A percentile compares a stretch with the other conserved stretches of the same genome.
Conservation (phyloP, 2,113 vertebrate species). For the Silurus asotus region DNA sequence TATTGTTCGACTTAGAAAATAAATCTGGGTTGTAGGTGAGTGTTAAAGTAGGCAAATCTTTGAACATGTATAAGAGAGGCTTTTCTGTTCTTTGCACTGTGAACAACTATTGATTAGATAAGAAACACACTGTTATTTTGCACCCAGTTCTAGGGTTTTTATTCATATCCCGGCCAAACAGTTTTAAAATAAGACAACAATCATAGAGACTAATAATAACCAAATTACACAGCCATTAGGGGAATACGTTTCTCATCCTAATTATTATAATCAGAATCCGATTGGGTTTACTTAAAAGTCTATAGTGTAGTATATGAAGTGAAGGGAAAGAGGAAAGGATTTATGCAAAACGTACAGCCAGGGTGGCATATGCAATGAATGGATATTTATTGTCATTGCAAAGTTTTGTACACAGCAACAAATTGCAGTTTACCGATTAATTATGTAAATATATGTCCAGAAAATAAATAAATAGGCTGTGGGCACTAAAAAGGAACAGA, state of each 20-base stretch:
- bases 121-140: background rate
- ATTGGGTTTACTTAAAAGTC: no score
- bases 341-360: no score
- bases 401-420: no score
- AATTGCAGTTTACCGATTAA: no score
- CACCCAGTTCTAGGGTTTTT: background rate
- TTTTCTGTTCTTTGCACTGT: background rate
- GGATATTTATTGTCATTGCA: no score
- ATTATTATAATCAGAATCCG: background rate
- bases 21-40: background rate
- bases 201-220: background rate
- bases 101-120: background rate
- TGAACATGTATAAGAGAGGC: background rate
- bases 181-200: background rate
- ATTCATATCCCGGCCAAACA: background rate
- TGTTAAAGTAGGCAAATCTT: background rate
- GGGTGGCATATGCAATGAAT: no score
- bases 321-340: no score
- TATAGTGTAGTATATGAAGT: no score
- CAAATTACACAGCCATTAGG: background rate
- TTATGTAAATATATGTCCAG: no score
- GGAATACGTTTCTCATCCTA: background rate
- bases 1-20: background rate
- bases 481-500: no score
- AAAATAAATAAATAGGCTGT: no score